These are phyloP conservation scores for Sitta europaea DNA, from an alignment of 2,113 vertebrate genomes.

Conservation along the genomic window DNA sequence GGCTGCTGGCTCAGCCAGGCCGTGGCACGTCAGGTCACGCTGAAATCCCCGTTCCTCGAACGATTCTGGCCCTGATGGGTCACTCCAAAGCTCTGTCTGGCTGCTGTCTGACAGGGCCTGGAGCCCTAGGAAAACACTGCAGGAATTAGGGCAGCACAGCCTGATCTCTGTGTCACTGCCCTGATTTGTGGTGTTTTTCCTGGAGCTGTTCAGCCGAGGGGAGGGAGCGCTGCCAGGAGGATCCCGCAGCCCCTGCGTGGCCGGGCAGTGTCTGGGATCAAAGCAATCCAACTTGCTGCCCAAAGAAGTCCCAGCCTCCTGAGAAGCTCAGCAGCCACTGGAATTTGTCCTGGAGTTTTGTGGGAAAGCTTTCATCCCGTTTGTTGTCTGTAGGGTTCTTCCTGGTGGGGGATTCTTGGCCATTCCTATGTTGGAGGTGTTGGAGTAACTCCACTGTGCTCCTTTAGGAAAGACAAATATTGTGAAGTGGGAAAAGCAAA, in stretches of 20 bases:
- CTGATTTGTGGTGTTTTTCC: background rate
- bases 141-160: background rate
- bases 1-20: background rate
- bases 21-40: background rate
- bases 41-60: background rate
- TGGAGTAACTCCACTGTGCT: background rate
- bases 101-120: background rate
- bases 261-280: background rate
- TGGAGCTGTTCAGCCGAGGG: background rate
- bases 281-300: background rate
- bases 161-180: background rate
- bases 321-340: background rate
- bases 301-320: background rate
- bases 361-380: background rate
- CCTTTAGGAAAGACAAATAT: background rate
- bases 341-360: background rate
- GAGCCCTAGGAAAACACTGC: background rate
- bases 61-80: accelerated
- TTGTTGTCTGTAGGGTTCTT: background rate
- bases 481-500: background rate
- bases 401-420: background rate
- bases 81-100: background rate
- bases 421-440: background rate
- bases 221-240: background rate
- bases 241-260: background rate